Conservation (phyloP, 2,113 vertebrate genomes). For the Galemys pyrenaicus region DNA sequence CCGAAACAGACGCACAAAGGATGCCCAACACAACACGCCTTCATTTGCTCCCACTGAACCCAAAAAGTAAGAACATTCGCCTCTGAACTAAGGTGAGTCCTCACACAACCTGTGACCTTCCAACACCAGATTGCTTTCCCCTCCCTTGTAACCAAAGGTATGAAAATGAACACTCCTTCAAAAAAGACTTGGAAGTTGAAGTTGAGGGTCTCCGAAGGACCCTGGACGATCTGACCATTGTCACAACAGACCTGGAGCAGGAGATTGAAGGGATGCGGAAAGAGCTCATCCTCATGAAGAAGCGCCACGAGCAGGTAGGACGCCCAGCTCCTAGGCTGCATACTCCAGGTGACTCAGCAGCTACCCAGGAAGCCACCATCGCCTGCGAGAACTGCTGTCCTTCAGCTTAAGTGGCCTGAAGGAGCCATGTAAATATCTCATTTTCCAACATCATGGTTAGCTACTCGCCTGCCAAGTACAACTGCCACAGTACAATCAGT, state of each 20-base stretch:
- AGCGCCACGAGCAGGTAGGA: constrained; percentile 87
- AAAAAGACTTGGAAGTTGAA: constrained; percentile 86
- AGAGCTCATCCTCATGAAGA: constrained; percentile 89
- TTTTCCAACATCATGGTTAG: not conserved
- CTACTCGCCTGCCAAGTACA: not conserved
- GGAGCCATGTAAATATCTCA: not conserved
- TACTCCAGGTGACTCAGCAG: not conserved
- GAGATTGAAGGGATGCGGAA: constrained; percentile 88
- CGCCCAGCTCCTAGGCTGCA: not conserved
- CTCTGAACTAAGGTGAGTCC: not conserved
- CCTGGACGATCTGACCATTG: constrained; percentile 86
- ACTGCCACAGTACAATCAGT: not conserved
- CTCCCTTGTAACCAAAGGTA: constrained; percentile 80
- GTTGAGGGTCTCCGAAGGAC: constrained; percentile 86
- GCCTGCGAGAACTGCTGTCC: not conserved
- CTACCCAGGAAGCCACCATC: not conserved
- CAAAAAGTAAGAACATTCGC: not conserved
- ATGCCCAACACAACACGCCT: not conserved
- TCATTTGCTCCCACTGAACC: not conserved
- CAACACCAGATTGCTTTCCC: not conserved
- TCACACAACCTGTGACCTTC: not conserved
- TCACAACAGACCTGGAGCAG: constrained; percentile 88
- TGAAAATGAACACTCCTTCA: constrained; percentile 85
- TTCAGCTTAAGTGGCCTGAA: not conserved
- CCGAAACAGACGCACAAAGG: not conserved